A percentile compares a stretch with the other conserved stretches of the same genome.
These are phyloP conservation scores for Galaxias olidus DNA, from an alignment of 2,797 vertebrate genomes.

Conservation along the genomic window DNA sequence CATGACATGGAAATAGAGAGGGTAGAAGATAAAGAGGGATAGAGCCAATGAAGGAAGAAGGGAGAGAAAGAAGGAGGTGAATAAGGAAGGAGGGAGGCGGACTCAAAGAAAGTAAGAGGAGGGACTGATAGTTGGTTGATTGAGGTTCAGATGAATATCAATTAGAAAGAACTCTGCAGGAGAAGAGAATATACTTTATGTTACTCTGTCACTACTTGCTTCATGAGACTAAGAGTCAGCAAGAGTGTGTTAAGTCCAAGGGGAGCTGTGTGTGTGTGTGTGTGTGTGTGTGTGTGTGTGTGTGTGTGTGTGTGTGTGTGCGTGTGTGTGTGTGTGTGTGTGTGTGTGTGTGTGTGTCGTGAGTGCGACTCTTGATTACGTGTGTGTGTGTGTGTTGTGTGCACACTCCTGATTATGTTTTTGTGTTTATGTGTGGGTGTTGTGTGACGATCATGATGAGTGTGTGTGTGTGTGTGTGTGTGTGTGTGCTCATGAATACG, in stretches of 20 bases:
- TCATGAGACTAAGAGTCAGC: no score
- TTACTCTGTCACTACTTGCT: no score
- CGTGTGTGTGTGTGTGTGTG: neutral
- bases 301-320: neutral
- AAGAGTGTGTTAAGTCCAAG: no score
- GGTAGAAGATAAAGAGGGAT: neutral
- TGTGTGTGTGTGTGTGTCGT: constrained; percentile 15
- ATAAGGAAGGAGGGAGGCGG: neutral
- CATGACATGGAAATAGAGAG: constrained; percentile 6
- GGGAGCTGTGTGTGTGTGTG: neutral
- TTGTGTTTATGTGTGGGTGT: constrained; percentile 5
- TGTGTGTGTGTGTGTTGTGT: constrained; percentile 10
- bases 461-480: constrained; percentile 11
- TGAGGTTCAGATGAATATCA: no score
- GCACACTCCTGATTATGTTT: neutral
- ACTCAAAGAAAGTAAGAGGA: neutral
- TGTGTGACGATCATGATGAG: constrained; percentile 1
- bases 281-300: neutral
- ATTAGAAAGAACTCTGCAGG: no score
- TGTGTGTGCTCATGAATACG: neutral
- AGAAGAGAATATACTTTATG: no score
- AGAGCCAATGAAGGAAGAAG: neutral
- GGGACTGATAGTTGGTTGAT: neutral
- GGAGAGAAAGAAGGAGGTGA: neutral
- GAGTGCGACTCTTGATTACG: constrained; percentile 21